These are phyloP conservation scores for Tupiocoris notatus DNA, from an alignment of 2,888 invertebrate genomes.

Conservation along the genomic window DNA sequence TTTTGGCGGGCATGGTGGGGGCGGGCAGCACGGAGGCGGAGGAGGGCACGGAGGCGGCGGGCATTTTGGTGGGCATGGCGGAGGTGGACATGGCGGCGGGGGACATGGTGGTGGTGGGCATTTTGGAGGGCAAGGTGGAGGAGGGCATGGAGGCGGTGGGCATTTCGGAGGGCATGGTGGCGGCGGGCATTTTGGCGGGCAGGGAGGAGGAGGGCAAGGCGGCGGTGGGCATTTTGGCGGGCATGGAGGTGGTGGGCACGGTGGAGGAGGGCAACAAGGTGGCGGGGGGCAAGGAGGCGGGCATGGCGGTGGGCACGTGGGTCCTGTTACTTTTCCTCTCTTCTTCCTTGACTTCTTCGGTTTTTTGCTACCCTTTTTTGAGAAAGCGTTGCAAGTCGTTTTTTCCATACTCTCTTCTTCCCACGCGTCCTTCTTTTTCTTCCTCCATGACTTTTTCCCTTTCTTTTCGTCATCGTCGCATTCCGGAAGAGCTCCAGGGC, in stretches of 20 bases:
- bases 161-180: constrained; percentile 22
- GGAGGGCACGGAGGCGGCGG: constrained; percentile 9
- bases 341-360: background rate
- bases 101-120: constrained; percentile 22
- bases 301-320: background rate
- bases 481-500: too few relatives aligned
- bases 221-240: constrained; percentile 19
- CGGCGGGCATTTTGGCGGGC: constrained; percentile 8
- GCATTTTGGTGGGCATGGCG: constrained; percentile 7
- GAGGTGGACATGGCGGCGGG: constrained; percentile 14
- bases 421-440: background rate
- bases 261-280: constrained; percentile 22
- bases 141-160: background rate
- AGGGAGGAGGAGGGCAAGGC: background rate
- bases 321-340: background rate
- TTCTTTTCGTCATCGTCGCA: background rate
- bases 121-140: constrained; percentile 7
- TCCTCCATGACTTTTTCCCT: background rate
- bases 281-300: constrained; percentile 24
- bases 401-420: background rate
- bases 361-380: background rate
- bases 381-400: background rate
- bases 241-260: background rate
- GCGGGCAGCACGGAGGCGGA: constrained; percentile 24
- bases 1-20: constrained; percentile 29